These are phyloP conservation scores for Minunthozetes semirufus DNA, from an alignment of 2,888 invertebrate species.

Conservation along the genomic window DNA sequence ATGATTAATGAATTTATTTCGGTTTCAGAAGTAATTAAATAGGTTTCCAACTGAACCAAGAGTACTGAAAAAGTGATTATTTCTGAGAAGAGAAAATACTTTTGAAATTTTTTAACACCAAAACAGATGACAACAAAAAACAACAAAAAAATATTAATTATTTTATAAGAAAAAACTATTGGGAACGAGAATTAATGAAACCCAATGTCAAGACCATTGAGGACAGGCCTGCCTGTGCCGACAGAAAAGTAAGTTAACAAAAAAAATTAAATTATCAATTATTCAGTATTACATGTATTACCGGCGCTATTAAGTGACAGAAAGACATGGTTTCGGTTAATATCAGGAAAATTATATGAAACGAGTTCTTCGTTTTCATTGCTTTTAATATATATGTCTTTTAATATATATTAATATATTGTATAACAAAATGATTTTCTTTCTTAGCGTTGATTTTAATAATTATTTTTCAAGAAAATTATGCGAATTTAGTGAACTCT, in stretches of 20 bases:
- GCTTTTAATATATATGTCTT: too few species aligned
- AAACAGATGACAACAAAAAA: slow-evolving; percentile 3
- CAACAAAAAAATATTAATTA: not conserved
- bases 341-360: too few species aligned
- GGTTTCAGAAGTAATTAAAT: slow-evolving; percentile 10
- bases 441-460: not conserved
- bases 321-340: too few species aligned
- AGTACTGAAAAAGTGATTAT: not conserved
- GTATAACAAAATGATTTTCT: too few species aligned
- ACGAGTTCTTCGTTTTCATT: too few species aligned
- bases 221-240: not conserved
- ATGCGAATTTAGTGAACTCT: slow-evolving; percentile 2
- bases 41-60: not conserved
- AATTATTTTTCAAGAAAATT: not conserved
- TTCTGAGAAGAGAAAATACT: not conserved
- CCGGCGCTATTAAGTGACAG: too few species aligned
- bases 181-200: too few species aligned
- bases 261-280: not conserved
- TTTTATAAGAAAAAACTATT: too few species aligned
- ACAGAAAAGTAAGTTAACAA: not conserved
- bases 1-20: slow-evolving; percentile 23
- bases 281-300: too few species aligned
- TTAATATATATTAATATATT: too few species aligned
- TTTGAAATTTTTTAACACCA: slow-evolving; percentile 1
- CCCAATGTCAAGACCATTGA: not conserved